A percentile compares a stretch with the other conserved stretches of the same genome.
These are phyloP conservation scores for Orthonevra nobilis DNA, from an alignment of 2,888 invertebrate species.

Conservation along the genomic window DNA sequence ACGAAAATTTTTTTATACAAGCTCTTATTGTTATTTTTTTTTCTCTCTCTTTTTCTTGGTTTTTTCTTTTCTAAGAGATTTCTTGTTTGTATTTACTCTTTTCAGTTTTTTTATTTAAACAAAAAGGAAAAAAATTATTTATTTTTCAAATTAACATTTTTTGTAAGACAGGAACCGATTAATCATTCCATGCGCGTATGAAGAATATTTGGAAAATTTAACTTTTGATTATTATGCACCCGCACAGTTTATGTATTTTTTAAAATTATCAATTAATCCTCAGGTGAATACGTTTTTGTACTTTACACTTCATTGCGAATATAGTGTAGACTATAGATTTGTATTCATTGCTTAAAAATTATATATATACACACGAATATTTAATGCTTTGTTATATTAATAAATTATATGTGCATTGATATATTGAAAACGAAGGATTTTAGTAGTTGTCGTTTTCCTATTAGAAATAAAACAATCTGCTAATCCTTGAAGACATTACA, in stretches of 20 bases:
- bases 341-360: neutral
- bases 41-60: constrained; percentile 9
- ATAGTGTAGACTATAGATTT: neutral
- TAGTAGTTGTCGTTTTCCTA: too few species aligned
- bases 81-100: constrained; percentile 1
- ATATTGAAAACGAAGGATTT: too few species aligned
- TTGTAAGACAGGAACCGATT: constrained; percentile 18
- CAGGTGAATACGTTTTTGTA: constrained; percentile 3
- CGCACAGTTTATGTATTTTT: neutral
- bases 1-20: constrained; percentile 37
- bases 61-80: constrained; percentile 11
- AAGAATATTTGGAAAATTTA: constrained; percentile 22
- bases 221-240: constrained; percentile 22
- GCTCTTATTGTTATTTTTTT: too few species aligned
- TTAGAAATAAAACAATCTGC: too few species aligned
- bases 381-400: constrained; percentile 19
- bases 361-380: too few species aligned
- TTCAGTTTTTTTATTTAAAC: constrained; percentile 13
- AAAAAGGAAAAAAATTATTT: constrained; percentile 31
- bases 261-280: neutral
- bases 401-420: constrained; percentile 6
- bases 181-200: constrained; percentile 58
- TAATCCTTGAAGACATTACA: too few species aligned
- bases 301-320: constrained; percentile 1
- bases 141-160: constrained; percentile 34